These are phyloP conservation scores for Tenthredo distinguenda DNA, from an alignment of 2,888 invertebrate species.

Conservation along the genomic window DNA sequence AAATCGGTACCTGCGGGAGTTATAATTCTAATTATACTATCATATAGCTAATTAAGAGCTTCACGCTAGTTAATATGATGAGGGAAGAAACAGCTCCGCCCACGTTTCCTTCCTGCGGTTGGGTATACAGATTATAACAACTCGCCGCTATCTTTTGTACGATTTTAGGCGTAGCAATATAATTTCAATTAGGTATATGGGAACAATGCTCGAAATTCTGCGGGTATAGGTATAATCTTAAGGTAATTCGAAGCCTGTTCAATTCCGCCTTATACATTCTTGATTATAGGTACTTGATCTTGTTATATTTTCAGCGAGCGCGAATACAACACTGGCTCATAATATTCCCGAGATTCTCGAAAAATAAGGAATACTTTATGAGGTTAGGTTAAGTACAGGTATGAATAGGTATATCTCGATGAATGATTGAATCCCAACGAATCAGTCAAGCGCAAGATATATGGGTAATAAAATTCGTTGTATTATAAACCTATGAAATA, in stretches of 20 bases:
- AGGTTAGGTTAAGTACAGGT: not conserved
- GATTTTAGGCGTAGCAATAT: not conserved
- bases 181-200: not conserved
- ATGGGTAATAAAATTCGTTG: not conserved
- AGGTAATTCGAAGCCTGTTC: not conserved
- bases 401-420: not conserved
- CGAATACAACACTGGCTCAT: not conserved
- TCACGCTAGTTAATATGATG: not conserved
- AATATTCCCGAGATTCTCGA: not conserved
- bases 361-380: not conserved
- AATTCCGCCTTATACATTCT: not conserved
- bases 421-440: not conserved
- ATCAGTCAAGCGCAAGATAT: not conserved
- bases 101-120: conserved; percentile 5
- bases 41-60: not conserved
- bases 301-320: not conserved
- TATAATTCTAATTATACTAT: not conserved
- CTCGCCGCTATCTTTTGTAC: not conserved
- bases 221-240: not conserved
- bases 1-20: not conserved
- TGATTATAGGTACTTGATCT: not conserved
- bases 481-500: no score
- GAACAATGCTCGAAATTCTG: not conserved
- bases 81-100: not conserved
- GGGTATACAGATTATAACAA: not conserved